Conservation (phyloP, 1,140 invertebrate species). For the Zaprionus inermis region DNA sequence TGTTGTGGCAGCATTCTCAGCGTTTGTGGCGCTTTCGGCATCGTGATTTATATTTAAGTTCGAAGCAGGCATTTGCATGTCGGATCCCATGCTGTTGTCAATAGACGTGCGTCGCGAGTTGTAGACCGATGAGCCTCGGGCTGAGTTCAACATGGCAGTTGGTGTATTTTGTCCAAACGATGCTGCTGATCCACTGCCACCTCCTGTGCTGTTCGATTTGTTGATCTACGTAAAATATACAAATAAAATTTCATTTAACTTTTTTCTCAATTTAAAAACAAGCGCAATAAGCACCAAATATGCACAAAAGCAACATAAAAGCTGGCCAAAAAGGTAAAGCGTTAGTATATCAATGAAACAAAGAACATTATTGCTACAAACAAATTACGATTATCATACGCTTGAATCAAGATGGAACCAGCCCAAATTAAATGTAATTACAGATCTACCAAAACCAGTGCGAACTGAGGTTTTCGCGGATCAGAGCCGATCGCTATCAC, state of each 20-base stretch:
- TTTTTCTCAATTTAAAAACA: slow-evolving; percentile 11
- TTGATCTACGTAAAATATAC: slow-evolving; percentile 46
- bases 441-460: slow-evolving; percentile 42
- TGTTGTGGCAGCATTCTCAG: slow-evolving; percentile 31
- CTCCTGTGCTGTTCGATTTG: slow-evolving; percentile 49
- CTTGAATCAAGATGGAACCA: slow-evolving; percentile 11
- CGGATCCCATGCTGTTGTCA: slow-evolving; percentile 75
- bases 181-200: slow-evolving; percentile 35
- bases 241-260: slow-evolving; percentile 1
- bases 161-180: slow-evolving; percentile 73
- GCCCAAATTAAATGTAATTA: slow-evolving; percentile 15
- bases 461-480: slow-evolving; percentile 3
- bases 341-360: slow-evolving; percentile 47
- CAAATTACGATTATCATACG: slow-evolving; percentile 25
- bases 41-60: slow-evolving; percentile 62
- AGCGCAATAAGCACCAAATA: slow-evolving; percentile 2
- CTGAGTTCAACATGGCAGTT: slow-evolving; percentile 63
- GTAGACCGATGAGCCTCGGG: slow-evolving; percentile 79
- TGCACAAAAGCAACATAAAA: slow-evolving; percentile 41
- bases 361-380: slow-evolving; percentile 38
- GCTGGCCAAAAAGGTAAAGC: slow-evolving; percentile 46
- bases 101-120: slow-evolving; percentile 81
- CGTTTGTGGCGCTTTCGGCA: slow-evolving; percentile 51
- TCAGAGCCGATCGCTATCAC: not conserved
- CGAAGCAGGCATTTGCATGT: slow-evolving; percentile 64